Conservation (phyloP, 2,888 invertebrate species). For the Pseudococcus viburni region DNA sequence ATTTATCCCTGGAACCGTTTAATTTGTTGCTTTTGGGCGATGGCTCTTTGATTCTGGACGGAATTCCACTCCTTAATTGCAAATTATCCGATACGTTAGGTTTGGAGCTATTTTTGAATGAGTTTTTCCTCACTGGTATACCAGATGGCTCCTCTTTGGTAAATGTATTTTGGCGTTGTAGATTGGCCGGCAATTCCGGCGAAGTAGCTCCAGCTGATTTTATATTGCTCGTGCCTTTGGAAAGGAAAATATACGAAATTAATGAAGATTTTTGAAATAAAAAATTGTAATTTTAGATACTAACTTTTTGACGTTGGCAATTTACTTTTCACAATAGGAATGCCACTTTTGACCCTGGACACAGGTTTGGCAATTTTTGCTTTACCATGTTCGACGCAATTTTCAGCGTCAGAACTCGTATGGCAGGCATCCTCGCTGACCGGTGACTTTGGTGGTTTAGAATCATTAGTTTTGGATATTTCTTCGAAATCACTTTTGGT, state of each 20-base stretch:
- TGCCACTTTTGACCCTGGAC: slow-evolving; percentile 67
- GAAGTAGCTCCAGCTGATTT: slow-evolving; percentile 67
- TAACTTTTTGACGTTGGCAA: slow-evolving; percentile 56
- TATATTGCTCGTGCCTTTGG: slow-evolving; percentile 6
- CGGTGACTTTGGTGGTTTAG: slow-evolving; percentile 33
- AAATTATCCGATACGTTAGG: slow-evolving; percentile 70
- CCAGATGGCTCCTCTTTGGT: slow-evolving; percentile 83
- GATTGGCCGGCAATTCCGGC: slow-evolving; percentile 70
- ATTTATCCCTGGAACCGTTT: slow-evolving; percentile 70
- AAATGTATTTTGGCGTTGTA: slow-evolving; percentile 91
- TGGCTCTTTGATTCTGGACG: slow-evolving; percentile 63
- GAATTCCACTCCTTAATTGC: slow-evolving; percentile 61
- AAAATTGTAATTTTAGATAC: background rate
- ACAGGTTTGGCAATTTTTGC: slow-evolving; percentile 68
- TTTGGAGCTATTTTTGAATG: slow-evolving; percentile 68
- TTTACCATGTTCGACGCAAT: slow-evolving; percentile 63
- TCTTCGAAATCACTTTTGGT: slow-evolving; percentile 71
- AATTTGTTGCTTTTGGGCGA: slow-evolving; percentile 7
- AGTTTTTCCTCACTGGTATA: slow-evolving; percentile 69
- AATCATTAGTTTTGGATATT: slow-evolving; percentile 60
- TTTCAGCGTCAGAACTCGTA: slow-evolving; percentile 31
- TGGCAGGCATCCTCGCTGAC: slow-evolving; percentile 17
- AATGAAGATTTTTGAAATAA: background rate
- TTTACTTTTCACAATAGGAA: slow-evolving; percentile 68
- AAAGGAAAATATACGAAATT: background rate